Evolutionary conservation across 2,888 invertebrate species (phyloP).

Genomic region (Meiosimyza decipiens): DNA sequence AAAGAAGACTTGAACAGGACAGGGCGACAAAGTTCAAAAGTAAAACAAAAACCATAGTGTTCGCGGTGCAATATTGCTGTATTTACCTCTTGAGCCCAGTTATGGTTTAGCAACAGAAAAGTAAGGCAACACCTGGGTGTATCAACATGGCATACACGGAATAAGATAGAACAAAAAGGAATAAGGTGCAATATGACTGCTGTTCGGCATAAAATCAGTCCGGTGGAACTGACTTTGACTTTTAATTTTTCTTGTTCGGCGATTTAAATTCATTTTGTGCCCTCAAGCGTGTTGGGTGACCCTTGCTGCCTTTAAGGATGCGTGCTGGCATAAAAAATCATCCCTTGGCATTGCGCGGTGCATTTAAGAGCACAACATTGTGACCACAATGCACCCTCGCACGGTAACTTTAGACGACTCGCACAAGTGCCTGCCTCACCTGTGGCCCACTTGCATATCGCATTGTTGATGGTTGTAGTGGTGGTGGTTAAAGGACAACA

Average conservation of each 20-base stretch:
- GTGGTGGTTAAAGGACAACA: conserved; percentile 48
- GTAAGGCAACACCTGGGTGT: conserved; percentile 32
- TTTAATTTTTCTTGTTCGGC: not conserved
- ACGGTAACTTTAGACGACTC: not conserved
- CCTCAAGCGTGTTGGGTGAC: conserved; percentile 13
- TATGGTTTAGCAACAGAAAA: not conserved
- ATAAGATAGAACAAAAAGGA: conserved; percentile 11
- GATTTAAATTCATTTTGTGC: not conserved
- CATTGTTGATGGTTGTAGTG: conserved; percentile 36
- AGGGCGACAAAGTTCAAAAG: conserved; percentile 3
- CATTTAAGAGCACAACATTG: not conserved
- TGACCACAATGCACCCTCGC: conserved; percentile 21
- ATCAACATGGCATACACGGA: not conserved
- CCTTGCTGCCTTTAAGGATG: conserved; percentile 14
- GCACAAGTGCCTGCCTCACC: conserved; percentile 13
- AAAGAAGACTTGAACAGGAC: not conserved
- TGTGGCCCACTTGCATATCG: conserved; percentile 8
- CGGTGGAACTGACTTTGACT: conserved; percentile 23
- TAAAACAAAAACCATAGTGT: conserved; percentile 9
- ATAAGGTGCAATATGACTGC: conserved; percentile 19
- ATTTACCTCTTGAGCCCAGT: conserved; percentile 35
- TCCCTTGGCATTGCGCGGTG: not conserved
- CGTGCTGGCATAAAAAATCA: conserved; percentile 18
- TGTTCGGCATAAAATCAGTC: conserved; percentile 26
- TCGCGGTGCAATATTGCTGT: not conserved